These are phyloP conservation scores for Plecotus auritus DNA, from an alignment of 2,113 vertebrate species.

Conservation along the genomic window DNA sequence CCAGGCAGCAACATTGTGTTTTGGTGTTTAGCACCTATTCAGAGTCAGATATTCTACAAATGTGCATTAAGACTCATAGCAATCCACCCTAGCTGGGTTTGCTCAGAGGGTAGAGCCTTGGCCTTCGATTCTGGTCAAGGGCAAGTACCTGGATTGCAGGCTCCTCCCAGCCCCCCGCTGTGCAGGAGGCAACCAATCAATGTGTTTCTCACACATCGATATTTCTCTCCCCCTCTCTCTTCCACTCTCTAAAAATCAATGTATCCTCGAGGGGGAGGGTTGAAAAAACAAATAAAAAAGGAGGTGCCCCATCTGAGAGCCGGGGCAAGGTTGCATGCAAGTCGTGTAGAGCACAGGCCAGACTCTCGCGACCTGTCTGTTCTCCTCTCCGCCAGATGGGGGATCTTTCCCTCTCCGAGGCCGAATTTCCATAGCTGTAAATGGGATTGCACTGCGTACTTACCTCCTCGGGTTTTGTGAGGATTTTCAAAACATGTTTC, in stretches of 20 bases:
- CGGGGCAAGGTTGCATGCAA: not conserved
- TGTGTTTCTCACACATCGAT: no score
- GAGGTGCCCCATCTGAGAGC: not conserved
- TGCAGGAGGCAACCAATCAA: no score
- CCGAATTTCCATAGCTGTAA: not conserved
- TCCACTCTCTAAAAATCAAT: no score
- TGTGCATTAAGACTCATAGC: not conserved
- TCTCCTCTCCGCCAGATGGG: not conserved
- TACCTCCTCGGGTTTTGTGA: not conserved
- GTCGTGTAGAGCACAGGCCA: not conserved
- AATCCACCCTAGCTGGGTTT: not conserved
- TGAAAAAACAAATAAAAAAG: no score
- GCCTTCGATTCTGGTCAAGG: no score
- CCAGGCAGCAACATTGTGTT: not conserved
- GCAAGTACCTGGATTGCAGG: no score
- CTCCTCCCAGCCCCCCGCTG: no score
- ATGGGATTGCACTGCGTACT: not conserved
- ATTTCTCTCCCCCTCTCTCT: no score
- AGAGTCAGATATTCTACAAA: not conserved
- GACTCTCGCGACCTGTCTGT: not conserved
- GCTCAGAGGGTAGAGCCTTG: no score
- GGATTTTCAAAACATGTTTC: not conserved
- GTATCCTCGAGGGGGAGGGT: no score
- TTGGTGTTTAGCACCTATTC: not conserved
- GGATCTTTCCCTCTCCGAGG: not conserved